phyloP scores from a whole-genome alignment of 1,140 invertebrate species.

The Sesamia nonagrioides region DNA sequence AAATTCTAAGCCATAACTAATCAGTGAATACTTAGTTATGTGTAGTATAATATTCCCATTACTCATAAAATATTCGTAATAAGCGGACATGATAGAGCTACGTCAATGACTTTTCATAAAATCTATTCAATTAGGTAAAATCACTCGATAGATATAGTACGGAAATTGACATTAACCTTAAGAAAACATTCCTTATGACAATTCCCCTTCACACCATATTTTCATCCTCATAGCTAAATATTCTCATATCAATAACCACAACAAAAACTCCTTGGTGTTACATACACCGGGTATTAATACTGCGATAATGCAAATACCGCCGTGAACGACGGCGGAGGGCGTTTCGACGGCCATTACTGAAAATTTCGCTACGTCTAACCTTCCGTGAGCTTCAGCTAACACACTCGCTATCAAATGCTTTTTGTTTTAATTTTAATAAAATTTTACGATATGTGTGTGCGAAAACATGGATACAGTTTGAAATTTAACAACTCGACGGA shows the following conservation, averaged over 20 bases:
- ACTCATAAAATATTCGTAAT: no score
- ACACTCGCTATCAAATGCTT: slow-evolving; percentile 66
- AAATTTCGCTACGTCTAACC: slow-evolving; percentile 71
- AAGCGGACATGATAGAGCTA: no score
- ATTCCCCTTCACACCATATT: neutral
- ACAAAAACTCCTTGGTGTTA: slow-evolving; percentile 55
- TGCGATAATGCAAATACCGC: slow-evolving; percentile 80
- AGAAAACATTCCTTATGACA: no score
- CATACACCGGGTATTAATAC: slow-evolving; percentile 76
- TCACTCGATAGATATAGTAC: neutral
- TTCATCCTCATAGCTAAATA: neutral
- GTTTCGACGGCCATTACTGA: slow-evolving; percentile 74
- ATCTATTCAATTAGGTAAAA: no score
- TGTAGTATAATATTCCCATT: no score
- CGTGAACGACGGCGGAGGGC: slow-evolving; percentile 67
- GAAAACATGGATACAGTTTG: slow-evolving; percentile 42
- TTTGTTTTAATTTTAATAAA: slow-evolving; percentile 60
- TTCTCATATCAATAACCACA: slow-evolving; percentile 38
- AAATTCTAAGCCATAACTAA: no score
- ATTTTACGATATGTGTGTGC: slow-evolving; percentile 51
- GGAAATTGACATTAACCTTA: neutral
- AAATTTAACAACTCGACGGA: slow-evolving; percentile 43
- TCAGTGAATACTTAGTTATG: no score
- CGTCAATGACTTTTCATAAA: no score
- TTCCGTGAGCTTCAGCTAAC: slow-evolving; percentile 71